Conservation (phyloP, 2,888 invertebrate species). For the Spialia ferax region DNA sequence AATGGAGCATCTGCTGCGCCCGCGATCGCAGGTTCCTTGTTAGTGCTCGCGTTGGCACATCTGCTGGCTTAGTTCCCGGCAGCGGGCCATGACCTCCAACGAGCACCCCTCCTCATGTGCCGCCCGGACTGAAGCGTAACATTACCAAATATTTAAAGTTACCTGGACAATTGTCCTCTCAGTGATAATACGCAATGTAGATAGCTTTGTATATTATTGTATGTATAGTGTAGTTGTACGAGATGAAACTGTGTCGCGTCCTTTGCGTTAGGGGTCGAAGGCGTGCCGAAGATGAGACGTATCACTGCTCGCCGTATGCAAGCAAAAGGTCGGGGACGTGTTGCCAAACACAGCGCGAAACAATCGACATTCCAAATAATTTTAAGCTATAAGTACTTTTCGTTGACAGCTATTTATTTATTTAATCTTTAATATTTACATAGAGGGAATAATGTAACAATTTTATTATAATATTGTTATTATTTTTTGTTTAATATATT, state of each 20-base stretch:
- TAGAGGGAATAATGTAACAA: background rate
- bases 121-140: constrained; percentile 74
- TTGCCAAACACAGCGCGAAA: constrained; percentile 72
- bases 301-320: constrained; percentile 51
- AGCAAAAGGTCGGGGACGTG: constrained; percentile 76
- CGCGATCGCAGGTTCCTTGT: constrained; percentile 62
- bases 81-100: constrained; percentile 59
- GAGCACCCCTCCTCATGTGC: constrained; percentile 56
- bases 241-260: constrained; percentile 52
- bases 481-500: constrained; percentile 17
- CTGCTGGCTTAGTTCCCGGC: constrained; percentile 70
- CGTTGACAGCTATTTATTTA: constrained; percentile 63
- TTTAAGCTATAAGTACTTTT: constrained; percentile 55
- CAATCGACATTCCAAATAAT: constrained; percentile 75
- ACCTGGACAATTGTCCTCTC: constrained; percentile 78
- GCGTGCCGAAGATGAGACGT: constrained; percentile 70
- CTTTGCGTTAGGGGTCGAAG: constrained; percentile 60
- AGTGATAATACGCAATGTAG: constrained; percentile 78
- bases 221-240: constrained; percentile 46
- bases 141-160: constrained; percentile 83
- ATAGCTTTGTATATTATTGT: constrained; percentile 72
- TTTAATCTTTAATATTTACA: constrained; percentile 20
- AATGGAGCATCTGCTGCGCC: constrained; percentile 63
- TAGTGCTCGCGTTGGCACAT: constrained; percentile 67
- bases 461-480: constrained; percentile 6